Base-by-base conservation (phyloP, 2,113 vertebrate genomes). In the Mesoclemmys tuberculata region DNA sequence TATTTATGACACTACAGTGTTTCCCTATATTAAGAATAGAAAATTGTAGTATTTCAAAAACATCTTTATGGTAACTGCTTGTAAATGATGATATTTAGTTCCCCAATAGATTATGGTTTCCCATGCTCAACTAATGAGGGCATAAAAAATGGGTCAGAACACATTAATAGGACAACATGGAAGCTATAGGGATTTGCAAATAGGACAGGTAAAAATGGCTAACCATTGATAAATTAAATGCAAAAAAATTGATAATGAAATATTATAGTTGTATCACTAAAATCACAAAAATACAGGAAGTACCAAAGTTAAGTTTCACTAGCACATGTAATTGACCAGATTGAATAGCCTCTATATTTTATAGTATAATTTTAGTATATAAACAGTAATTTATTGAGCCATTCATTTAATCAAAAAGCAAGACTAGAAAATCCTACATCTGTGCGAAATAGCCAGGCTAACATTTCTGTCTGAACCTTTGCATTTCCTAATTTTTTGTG, bases 291-390 rank as follows among this genome's bases (percentile, higher is more conserved):
- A 49, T 84, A 82, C 44, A 64, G 48, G 18, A 31, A 35, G 11
- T 27, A 38, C 24, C 13, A 52, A 91, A 64, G 8, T 22, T 27
- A 77, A 2, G 24, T 16, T 93, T 61, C 52, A 46, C 61, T 19
- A 8, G 18, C 54, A 54, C 68, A 38, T 4, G n/a, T 83, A 56
- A 6, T 49, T 52, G 6, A 11, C 8, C 18, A 49, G 35, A 6
- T 64, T 51, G 18, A 0, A 0, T 46, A 3, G 27, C 77, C 3
- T 29, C 12, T 31, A 8, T 9, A n/a, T 85, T 79, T 58, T 18
- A 10, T 14, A 8, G 38, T 38, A 8, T 51, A 52, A 10, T 16
- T 48, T 5, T 8, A 64, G 58, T 31, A 64, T 64, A 64, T 35
- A 14, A 48, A 10, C 29, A 41, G 22, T 4, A 13, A 24, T 16